Percentiles rank a stretch among this genome's conserved stretches.
Evolutionary conservation across 2,888 invertebrate genomes (phyloP).

Genomic region (Phoenoteleia sp.): DNA sequence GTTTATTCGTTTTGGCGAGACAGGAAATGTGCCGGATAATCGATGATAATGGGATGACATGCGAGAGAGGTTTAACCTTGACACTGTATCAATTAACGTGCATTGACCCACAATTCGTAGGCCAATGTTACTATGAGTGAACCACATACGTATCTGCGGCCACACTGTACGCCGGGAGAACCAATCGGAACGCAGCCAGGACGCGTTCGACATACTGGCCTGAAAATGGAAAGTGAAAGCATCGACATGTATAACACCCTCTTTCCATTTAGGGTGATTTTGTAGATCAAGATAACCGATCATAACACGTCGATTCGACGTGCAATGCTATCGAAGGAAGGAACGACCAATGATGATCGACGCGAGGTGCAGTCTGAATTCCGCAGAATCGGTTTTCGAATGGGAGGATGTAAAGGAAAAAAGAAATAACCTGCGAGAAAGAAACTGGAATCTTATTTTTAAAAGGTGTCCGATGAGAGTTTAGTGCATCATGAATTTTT

Average conservation of each 20-base stretch:
- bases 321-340: constrained; percentile 26
- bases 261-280: constrained; percentile 70
- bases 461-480: too few species aligned
- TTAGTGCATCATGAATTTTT: too few species aligned
- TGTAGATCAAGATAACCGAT: constrained; percentile 70
- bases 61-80: constrained; percentile 85
- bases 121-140: constrained; percentile 81
- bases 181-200: constrained; percentile 74
- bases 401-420: background rate
- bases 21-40: constrained; percentile 83
- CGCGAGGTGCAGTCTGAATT: background rate
- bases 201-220: constrained; percentile 75
- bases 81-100: constrained; percentile 86
- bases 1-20: constrained; percentile 73
- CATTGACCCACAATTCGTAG: constrained; percentile 83
- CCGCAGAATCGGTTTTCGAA: background rate
- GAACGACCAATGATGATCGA: constrained; percentile 1
- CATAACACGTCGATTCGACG: constrained; percentile 33
- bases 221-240: constrained; percentile 74
- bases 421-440: background rate
- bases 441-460: too few species aligned
- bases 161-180: constrained; percentile 71
- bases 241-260: constrained; percentile 71
- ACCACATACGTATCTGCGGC: constrained; percentile 76
- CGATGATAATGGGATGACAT: constrained; percentile 85